Percentiles rank a stretch among this genome's conserved stretches.
phyloP scores from a whole-genome alignment of 1,140 invertebrate genomes.

The Bilobella aurantiaca region DNA sequence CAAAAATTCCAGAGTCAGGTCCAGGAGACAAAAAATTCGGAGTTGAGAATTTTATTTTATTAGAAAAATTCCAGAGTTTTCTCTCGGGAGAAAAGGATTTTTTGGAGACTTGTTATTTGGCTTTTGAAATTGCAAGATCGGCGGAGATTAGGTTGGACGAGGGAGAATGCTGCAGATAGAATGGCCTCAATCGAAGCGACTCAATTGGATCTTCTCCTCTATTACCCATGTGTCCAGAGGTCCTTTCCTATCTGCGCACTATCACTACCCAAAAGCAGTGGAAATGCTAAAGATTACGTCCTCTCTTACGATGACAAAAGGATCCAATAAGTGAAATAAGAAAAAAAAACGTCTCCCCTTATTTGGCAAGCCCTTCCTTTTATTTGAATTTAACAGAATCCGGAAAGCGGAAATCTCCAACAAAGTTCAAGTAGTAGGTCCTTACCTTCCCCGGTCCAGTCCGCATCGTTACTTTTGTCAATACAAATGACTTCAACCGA shows the following conservation, averaged over 20 bases:
- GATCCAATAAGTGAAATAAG: not conserved
- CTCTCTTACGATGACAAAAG: not conserved
- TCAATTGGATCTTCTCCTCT: conserved; percentile 8
- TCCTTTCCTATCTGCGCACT: too few relatives aligned
- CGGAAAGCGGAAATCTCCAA: too few relatives aligned
- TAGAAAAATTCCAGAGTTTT: not conserved
- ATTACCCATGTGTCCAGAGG: conserved; percentile 5
- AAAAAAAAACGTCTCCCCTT: too few relatives aligned
- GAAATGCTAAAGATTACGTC: not conserved
- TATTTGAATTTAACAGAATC: not conserved
- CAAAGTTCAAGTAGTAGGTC: too few relatives aligned
- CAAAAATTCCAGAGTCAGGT: too few relatives aligned
- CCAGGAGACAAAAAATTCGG: not conserved
- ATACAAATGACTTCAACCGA: not conserved
- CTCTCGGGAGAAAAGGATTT: not conserved
- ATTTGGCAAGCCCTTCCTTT: not conserved
- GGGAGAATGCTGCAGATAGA: not conserved
- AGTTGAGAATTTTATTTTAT: not conserved
- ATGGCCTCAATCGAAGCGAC: not conserved
- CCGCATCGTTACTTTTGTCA: not conserved
- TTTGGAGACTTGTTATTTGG: not conserved
- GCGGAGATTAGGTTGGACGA: too few relatives aligned
- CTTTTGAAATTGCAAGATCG: not conserved
- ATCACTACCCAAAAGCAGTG: not conserved
- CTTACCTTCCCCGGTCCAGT: not conserved